Base-by-base conservation (phyloP, 2,113 vertebrate genomes). In the Piprites chloris region DNA sequence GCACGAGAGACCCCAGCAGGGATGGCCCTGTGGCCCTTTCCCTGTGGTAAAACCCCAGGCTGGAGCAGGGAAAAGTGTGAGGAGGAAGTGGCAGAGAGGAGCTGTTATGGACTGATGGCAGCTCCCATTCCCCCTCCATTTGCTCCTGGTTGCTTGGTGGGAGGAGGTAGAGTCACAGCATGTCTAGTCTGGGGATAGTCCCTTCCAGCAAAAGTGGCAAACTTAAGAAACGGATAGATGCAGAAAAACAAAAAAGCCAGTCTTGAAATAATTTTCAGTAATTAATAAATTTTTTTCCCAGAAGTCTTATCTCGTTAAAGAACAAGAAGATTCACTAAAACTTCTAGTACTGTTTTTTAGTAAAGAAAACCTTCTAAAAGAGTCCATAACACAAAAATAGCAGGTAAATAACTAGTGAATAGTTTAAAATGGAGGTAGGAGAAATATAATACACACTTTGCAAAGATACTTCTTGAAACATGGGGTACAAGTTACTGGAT, bases 11-110 rank as follows among this genome's bases (percentile, higher is more conserved):
- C 10, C 46, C 33, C 5, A 5, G 39, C 37, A 44, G 32, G 23
- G 62, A 32, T 6, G 33, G 33, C 1, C 37, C 46, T 30, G 55
- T 2, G 9, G 14, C 21, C 32, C 9, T 7, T 6, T 7, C 10
- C n/a, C 1, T 2, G 5, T 7, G 33, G 37, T 35, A 61, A 53
- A 1, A 17, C 1, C 2, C 27, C 8, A 11, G 22, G 14, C 28
- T 65, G 62, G 19, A 42, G 6, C 19, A 42, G 27, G 27, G 15
- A 47, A 62, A 59, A 17, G 3, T 6, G 16, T 9, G 23, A 21
- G 33, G 19, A 39, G 53, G 14, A 11, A 53, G 13, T 1, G 0
- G 11, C 37, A 19, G 73, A 85, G 42, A 66, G 44, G 33, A 58
- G 37, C 13, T 59, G 50, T 19, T 18, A 2, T 5, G 50, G 65